Percentiles rank a stretch among this genome's conserved stretches.
phyloP scores from a whole-genome alignment of 2,888 invertebrate genomes.

The Oeneis ivallda region DNA sequence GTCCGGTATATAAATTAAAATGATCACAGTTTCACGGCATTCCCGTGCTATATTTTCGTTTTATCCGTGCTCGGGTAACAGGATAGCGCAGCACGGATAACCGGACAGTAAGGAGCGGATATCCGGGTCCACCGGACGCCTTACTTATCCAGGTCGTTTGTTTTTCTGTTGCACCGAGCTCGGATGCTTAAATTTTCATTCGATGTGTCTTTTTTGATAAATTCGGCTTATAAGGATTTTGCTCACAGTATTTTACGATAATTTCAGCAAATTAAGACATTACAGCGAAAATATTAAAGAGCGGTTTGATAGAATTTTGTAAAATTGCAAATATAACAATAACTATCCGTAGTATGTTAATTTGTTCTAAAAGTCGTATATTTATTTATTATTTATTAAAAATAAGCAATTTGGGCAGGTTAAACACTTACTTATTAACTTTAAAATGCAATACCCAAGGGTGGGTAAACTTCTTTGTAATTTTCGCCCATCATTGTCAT shows the following conservation, averaged over 20 bases:
- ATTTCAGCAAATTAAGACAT: background rate
- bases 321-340: too few relatives aligned
- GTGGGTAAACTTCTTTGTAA: too few relatives aligned
- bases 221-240: background rate
- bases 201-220: slow-evolving; percentile 10
- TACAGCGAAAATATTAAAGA: too few relatives aligned
- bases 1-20: slow-evolving; percentile 28
- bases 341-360: too few relatives aligned
- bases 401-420: too few relatives aligned
- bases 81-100: slow-evolving; percentile 34
- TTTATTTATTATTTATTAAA: too few relatives aligned
- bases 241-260: background rate
- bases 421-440: too few relatives aligned
- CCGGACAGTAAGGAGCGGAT: slow-evolving; percentile 38
- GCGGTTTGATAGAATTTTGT: too few relatives aligned
- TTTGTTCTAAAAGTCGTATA: too few relatives aligned
- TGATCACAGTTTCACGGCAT: slow-evolving; percentile 15
- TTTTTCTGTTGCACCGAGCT: slow-evolving; percentile 50
- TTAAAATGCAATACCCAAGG: too few relatives aligned
- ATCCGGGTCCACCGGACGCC: slow-evolving; percentile 36
- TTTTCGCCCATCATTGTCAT: too few relatives aligned
- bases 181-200: slow-evolving; percentile 20
- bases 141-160: slow-evolving; percentile 51
- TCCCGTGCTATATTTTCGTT: slow-evolving; percentile 34
- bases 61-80: slow-evolving; percentile 31